Conservation (phyloP, 2,888 invertebrate genomes). For the Megastigmus dorsalis region DNA sequence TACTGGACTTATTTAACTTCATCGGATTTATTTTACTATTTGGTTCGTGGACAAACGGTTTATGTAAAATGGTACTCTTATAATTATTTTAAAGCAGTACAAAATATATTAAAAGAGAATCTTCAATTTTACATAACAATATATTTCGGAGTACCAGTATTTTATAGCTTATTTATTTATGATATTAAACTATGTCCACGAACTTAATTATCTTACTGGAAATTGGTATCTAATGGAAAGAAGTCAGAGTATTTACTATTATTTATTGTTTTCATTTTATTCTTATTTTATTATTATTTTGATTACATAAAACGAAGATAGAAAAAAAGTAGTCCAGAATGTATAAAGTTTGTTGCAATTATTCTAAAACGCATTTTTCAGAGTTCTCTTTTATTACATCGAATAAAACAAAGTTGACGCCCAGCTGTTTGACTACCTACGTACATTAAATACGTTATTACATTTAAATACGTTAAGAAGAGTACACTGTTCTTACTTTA, state of each 20-base stretch:
- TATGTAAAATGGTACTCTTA: background rate
- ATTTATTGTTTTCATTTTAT: constrained; percentile 8
- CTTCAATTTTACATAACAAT: no score
- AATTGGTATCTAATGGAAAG: constrained; percentile 28
- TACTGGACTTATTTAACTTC: no score
- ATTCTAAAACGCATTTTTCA: constrained; percentile 14
- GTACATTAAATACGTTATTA: no score
- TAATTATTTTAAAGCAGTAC: background rate
- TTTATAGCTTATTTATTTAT: background rate
- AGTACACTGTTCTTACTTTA: constrained; percentile 35
- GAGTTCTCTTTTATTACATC: constrained; percentile 8
- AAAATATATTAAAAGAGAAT: background rate
- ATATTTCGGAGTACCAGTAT: no score
- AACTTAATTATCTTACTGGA: constrained; percentile 11
- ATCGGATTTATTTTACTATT: background rate
- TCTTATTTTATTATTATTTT: constrained; percentile 31
- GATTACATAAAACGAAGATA: constrained; percentile 38
- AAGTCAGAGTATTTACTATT: constrained; percentile 11
- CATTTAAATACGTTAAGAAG: constrained; percentile 27
- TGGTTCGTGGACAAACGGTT: constrained; percentile 28
- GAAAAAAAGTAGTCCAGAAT: constrained; percentile 35
- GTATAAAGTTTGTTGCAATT: constrained; percentile 20
- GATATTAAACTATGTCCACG: constrained; percentile 2
- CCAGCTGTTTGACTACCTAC: constrained; percentile 18
- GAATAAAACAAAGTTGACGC: constrained; percentile 13